Evolutionary conservation across 1,140 invertebrate species (phyloP).

Genomic region (Scaptodrosophila lebanonensis): DNA sequence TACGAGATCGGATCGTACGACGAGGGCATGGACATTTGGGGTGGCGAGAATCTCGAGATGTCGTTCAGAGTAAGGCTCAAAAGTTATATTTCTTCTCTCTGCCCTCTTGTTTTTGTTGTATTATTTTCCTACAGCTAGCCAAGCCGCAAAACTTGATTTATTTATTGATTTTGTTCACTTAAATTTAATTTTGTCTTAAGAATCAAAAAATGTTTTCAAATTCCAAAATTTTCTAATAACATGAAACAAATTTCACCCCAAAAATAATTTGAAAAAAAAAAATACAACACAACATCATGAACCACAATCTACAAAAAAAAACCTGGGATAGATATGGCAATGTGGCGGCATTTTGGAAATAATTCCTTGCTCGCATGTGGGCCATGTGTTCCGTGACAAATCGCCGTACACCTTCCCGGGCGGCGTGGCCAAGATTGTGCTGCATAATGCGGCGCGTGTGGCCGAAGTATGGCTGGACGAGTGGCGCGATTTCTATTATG

Average conservation of each 20-base stretch:
- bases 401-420: constrained; percentile 99
- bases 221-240: constrained; percentile 12
- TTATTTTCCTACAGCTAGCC: constrained; percentile 42
- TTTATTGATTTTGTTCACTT: constrained; percentile 2
- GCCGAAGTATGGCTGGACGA: constrained; percentile 99
- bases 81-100: constrained; percentile 8
- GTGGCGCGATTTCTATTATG: constrained; percentile 99
- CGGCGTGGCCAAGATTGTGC: constrained; percentile 95
- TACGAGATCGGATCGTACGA: constrained; percentile 98
- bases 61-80: constrained; percentile 92
- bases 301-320: constrained; percentile 43
- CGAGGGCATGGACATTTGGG: constrained; percentile 99
- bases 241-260: constrained; percentile 19
- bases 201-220: constrained; percentile 16
- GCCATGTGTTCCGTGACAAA: constrained; percentile 99
- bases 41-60: constrained; percentile 99
- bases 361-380: constrained; percentile 96
- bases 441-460: constrained; percentile 96
- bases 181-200: constrained; percentile 18
- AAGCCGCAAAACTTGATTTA: constrained; percentile 44
- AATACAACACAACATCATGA: constrained; percentile 45
- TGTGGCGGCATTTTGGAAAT: constrained; percentile 97
- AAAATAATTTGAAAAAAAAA: constrained; percentile 40
- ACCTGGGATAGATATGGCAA: constrained; percentile 92
- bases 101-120: constrained; percentile 36